Percentiles rank a stretch among this genome's conserved stretches.
These are phyloP conservation scores for Philereme transversata DNA, from an alignment of 2,888 invertebrate species.

Conservation along the genomic window DNA sequence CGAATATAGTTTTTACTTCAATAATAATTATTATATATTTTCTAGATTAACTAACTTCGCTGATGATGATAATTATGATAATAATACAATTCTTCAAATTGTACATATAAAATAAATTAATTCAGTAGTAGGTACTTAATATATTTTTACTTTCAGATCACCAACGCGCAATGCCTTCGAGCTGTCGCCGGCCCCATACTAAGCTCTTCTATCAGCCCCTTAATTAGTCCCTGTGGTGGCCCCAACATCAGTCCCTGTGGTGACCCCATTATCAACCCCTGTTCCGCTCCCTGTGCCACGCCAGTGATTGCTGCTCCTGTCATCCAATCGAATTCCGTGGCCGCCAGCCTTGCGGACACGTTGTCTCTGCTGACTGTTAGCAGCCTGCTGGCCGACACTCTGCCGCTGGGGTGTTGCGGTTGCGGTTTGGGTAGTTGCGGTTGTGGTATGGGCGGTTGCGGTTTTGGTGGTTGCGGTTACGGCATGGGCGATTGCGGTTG, in stretches of 20 bases:
- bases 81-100: no score
- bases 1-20: no score
- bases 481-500: slow-evolving; percentile 14
- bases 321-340: slow-evolving; percentile 48
- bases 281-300: background rate
- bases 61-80: no score
- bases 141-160: slow-evolving; percentile 45
- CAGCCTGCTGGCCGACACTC: slow-evolving; percentile 60
- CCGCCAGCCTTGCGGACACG: slow-evolving; percentile 65
- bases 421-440: background rate
- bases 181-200: slow-evolving; percentile 8
- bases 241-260: slow-evolving; percentile 2
- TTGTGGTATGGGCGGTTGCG: slow-evolving; percentile 9
- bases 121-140: no score
- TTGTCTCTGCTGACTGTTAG: slow-evolving; percentile 68
- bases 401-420: slow-evolving; percentile 49
- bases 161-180: slow-evolving; percentile 46
- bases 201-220: slow-evolving; percentile 13
- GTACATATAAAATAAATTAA: no score
- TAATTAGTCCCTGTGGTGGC: slow-evolving; percentile 9
- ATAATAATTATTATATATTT: no score
- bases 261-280: background rate
- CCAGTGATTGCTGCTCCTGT: slow-evolving; percentile 6
- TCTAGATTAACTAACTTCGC: no score
- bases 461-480: background rate